Percentiles rank a stretch among this genome's conserved stretches.
Conservation (phyloP, 2,888 invertebrate species). For the Hipparchia semele region DNA sequence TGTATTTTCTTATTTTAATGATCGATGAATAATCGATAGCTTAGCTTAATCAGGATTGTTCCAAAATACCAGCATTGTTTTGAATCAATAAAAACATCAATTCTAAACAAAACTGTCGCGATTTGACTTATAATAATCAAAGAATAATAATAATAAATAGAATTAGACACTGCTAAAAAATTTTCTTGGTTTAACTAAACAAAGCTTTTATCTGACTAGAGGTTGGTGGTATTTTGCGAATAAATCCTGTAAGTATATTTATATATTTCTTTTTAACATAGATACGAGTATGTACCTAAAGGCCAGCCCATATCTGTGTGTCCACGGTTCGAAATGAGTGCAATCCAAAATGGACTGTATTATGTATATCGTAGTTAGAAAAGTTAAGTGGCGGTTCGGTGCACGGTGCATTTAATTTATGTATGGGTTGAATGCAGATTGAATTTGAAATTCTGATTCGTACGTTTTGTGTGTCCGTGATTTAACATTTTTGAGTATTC, state of each 20-base stretch:
- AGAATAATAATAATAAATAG: too few relatives aligned
- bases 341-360: constrained; percentile 70
- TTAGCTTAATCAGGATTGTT: constrained; percentile 4
- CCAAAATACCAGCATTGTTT: not conserved
- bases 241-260: constrained; percentile 3
- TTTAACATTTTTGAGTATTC: constrained; percentile 4
- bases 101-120: not conserved
- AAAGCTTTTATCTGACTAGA: not conserved
- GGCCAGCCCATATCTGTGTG: constrained; percentile 29
- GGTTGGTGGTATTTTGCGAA: not conserved
- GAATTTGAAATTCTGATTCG: constrained; percentile 54
- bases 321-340: constrained; percentile 54
- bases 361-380: constrained; percentile 78
- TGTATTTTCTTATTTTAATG: constrained; percentile 2
- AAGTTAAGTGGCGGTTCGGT: constrained; percentile 76
- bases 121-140: too few relatives aligned
- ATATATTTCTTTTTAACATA: constrained; percentile 9
- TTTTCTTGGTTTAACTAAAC: not conserved
- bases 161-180: too few relatives aligned
- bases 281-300: not conserved
- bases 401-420: constrained; percentile 81
- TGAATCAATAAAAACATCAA: not conserved
- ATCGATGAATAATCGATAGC: constrained; percentile 6
- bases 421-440: constrained; percentile 50
- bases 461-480: constrained; percentile 33